Evolutionary conservation across 2,113 vertebrate species (phyloP).

Genomic region (Tautogolabrus adspersus): DNA sequence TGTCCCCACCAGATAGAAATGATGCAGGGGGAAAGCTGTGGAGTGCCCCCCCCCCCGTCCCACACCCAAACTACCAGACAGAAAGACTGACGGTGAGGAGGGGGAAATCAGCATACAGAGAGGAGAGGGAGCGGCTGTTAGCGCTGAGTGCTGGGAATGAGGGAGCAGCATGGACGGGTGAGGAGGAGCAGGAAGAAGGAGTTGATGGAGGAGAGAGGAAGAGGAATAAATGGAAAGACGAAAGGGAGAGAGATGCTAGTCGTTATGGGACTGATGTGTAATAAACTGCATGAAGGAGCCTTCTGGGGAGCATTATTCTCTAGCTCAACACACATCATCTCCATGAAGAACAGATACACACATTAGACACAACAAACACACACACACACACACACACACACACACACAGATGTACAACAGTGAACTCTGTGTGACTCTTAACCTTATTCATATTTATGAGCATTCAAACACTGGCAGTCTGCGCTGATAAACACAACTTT

Average conservation of each 20-base stretch:
- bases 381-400: background rate
- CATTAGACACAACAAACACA: slow-evolving; percentile 18
- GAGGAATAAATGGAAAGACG: slow-evolving; percentile 35
- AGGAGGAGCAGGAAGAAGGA: slow-evolving; percentile 26
- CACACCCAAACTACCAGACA: slow-evolving; percentile 46
- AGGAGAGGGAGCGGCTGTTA: slow-evolving; percentile 53
- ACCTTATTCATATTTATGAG: slow-evolving; percentile 71
- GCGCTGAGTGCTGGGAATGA: slow-evolving; percentile 44
- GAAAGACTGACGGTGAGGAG: slow-evolving; percentile 34
- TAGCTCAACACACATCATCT: slow-evolving; percentile 57
- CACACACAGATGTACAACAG: slow-evolving; percentile 19
- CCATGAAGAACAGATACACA: slow-evolving; percentile 28
- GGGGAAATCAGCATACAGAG: slow-evolving; percentile 54
- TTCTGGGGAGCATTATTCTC: slow-evolving; percentile 70
- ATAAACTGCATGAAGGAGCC: slow-evolving; percentile 74
- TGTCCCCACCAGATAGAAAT: slow-evolving; percentile 66
- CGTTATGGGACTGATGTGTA: slow-evolving; percentile 69
- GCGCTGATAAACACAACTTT: slow-evolving; percentile 41
- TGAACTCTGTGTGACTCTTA: slow-evolving; percentile 75
- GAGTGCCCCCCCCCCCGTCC: slow-evolving; percentile 58
- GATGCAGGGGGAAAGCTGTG: slow-evolving; percentile 48
- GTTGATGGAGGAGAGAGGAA: slow-evolving; percentile 20
- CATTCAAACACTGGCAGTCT: slow-evolving; percentile 29
- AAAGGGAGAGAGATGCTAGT: slow-evolving; percentile 27
- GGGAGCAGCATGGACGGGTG: slow-evolving; percentile 30